Conservation (phyloP, 64 coral and sea anemone species). For the Montipora foliosa region DNA sequence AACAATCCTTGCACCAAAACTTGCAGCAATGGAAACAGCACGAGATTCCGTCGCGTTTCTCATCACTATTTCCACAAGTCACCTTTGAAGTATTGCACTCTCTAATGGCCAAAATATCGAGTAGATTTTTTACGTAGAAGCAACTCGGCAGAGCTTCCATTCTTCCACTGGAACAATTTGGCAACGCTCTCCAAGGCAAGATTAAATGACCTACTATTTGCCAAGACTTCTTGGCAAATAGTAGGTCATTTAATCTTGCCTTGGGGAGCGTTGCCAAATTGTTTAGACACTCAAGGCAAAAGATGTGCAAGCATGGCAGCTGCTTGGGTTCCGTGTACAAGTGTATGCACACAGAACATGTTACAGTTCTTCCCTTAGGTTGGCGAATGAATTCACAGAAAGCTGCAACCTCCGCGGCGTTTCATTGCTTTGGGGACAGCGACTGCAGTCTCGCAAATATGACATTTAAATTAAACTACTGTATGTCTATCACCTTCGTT, state of each 20-base stretch:
- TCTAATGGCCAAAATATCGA: constrained; percentile 65
- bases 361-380: constrained; percentile 63
- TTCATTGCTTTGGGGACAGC: not conserved
- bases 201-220: too few species aligned
- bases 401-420: too few species aligned
- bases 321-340: constrained; percentile 79
- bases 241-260: constrained; percentile 62
- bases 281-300: constrained; percentile 82
- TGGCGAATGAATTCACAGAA: not conserved
- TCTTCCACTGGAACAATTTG: not conserved
- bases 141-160: constrained; percentile 51
- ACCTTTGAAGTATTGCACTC: constrained; percentile 64
- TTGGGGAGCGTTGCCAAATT: constrained; percentile 9
- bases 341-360: constrained; percentile 76
- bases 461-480: constrained; percentile 47
- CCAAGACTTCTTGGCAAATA: constrained; percentile 33
- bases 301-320: constrained; percentile 83
- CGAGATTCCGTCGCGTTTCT: constrained; percentile 1
- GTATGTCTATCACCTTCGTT: too few species aligned
- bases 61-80: constrained; percentile 59
- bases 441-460: constrained; percentile 60
- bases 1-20: constrained; percentile 62
- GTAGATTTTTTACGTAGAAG: constrained; percentile 65
- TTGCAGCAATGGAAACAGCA: constrained; percentile 60
- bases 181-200: too few species aligned